Evolutionary conservation across 2,797 vertebrate species (phyloP), one percentile per base, ranked within the genome.

Genomic region (Cygnus olor): DNA sequence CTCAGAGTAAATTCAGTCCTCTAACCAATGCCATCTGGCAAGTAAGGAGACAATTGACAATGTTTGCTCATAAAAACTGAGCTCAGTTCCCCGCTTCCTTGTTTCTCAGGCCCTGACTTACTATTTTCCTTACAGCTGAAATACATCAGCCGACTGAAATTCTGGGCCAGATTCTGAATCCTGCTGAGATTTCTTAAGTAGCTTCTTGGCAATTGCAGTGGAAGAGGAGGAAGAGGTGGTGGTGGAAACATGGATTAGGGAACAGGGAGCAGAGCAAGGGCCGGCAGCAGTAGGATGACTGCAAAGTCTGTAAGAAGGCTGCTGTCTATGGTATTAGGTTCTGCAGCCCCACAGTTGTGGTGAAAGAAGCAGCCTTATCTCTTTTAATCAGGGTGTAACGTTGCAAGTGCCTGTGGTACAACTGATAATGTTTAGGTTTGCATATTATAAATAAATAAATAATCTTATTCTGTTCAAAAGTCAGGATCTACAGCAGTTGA

Each of bases 81-180:
- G 53, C 34, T 60, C 10, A 0, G 25, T 65, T 85, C 40, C 32
- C 24, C 16, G 10, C 54, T 78, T 83, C 78, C 51, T 34, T 63
- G 10, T 84, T 94, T 93, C 83, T 93, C 53, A 88, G 66, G 47
- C 38, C 80, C n/a, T 72, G 70, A 64, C 4, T 69, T 89, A 69
- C 49, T 44, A 16, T 81, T 69, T 88, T 84, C 12, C 7, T 54
- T 86, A 47, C 85, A 95, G 83, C 78, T 94, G 93, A 90, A 94
- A 84, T 57, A 51, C 3, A 93, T 95, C 80, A 93, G 1, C 7
- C 16, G 28, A 40, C 25, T 21, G 57, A 85, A 60, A 45, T 56
- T 11, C 63, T 89, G 68, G 68, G 64, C n/a, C 71, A 90, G 44
- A 82, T 64, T 34, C 60, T 92, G 71, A 69, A 63, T 80, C 81